Base-by-base conservation (phyloP, 2,797 vertebrate genomes). In the Anguilla marmorata region DNA sequence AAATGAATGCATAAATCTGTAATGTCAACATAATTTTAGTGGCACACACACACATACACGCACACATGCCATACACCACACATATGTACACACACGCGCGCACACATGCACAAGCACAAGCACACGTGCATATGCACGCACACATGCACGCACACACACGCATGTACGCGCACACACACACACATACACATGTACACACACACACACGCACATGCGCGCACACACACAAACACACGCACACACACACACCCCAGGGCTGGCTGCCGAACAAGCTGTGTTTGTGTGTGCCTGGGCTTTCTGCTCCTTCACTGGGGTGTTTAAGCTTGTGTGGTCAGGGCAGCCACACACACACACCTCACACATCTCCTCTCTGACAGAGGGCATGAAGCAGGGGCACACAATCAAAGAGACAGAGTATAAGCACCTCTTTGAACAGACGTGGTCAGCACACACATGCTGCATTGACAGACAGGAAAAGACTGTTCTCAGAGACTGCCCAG, bases 361-460 rank as follows among this genome's bases (percentile, higher is more conserved):
- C 84, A 60, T 63, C 27, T 58, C 45, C 52, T 54, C 30, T 58
- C 52, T 85, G 84, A 60, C 84, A 52, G 54, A 60, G 84, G 54
- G 16, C 54, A 60, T 45, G 14, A 85, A 60, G 30, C 19, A 60
- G 63, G 52, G 84, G 50, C 84, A 63, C 11, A 37, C 33, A 37
- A 6, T 21, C 14, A 84, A 84, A 7, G 19, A 21, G 27, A 60
- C 33, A 5, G 27, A 85, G 54, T 9, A 85, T 37, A 63, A 58
- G 54, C 84, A 19, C 19, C 19, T 16, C 56, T 56, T 56, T 60
- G 16, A 85, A 58, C 27, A 85, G 84, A 11, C 48, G 2, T 3
- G 56, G 52, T 19, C 54, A 60, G 84, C 16, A 60, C 54, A 60
- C 27, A 60, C 84, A 21, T 1, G 14, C 11, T 14, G 84, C 30